Conservation (phyloP, 2,888 invertebrate genomes). For the Acanthosepion esculentum region DNA sequence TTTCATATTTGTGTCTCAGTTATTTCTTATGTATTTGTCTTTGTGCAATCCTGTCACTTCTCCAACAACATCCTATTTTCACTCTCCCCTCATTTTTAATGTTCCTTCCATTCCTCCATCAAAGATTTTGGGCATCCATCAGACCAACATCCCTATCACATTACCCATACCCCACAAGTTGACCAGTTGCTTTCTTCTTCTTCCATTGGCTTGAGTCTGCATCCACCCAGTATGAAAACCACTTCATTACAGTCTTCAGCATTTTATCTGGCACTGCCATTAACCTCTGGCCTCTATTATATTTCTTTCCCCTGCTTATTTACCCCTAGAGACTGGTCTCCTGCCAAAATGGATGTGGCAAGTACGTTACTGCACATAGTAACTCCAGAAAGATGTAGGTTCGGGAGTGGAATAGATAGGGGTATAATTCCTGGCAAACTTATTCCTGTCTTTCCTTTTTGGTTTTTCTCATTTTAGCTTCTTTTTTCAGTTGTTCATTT, state of each 20-base stretch:
- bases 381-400: not conserved
- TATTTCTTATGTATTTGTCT: not conserved
- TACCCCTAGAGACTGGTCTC: not conserved
- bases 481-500: not conserved
- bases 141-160: slow-evolving; percentile 33
- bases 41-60: not conserved
- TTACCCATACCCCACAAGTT: not conserved
- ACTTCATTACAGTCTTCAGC: slow-evolving; percentile 18
- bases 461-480: not conserved
- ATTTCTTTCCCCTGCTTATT: not conserved
- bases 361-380: not conserved
- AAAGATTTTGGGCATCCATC: not conserved
- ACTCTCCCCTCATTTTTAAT: not conserved
- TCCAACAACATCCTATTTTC: not conserved
- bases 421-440: not conserved
- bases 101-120: not conserved
- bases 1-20: not conserved
- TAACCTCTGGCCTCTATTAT: slow-evolving; percentile 9
- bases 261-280: not conserved
- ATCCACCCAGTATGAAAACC: not conserved
- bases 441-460: not conserved
- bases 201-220: not conserved
- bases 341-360: slow-evolving; percentile 33
- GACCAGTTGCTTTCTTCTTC: not conserved
- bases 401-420: not conserved